A percentile compares a stretch with the other conserved stretches of the same genome.
phyloP scores from a whole-genome alignment of 2,113 vertebrate genomes.

The Elachura formosa region DNA sequence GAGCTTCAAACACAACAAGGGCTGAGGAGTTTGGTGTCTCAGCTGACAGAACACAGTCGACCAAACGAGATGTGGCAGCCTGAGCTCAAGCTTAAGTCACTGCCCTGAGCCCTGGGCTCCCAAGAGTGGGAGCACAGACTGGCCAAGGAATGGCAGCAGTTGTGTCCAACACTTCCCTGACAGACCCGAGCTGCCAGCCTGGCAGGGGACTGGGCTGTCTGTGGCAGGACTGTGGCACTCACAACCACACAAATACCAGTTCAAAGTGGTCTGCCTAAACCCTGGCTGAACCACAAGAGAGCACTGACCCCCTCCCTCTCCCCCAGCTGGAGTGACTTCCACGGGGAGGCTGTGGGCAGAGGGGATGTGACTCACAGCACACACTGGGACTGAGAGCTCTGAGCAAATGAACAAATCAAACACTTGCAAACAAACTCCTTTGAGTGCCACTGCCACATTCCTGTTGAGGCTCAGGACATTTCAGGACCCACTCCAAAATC shows the following conservation, averaged over 20 bases:
- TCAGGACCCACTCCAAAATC: slow-evolving; percentile 14
- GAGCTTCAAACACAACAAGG: background rate
- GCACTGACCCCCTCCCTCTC: background rate
- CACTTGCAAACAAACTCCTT: background rate
- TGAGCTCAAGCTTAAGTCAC: background rate
- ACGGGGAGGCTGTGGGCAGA: background rate
- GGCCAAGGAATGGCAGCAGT: background rate
- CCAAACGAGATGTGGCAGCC: background rate
- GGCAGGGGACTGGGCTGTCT: background rate
- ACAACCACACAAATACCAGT: background rate
- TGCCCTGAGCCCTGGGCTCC: background rate
- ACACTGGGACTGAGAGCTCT: background rate
- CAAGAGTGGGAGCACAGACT: background rate
- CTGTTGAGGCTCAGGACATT: background rate
- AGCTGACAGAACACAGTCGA: background rate
- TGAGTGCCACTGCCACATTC: slow-evolving; percentile 4
- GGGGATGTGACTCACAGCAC: background rate
- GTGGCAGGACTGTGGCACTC: background rate
- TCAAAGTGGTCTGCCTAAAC: background rate
- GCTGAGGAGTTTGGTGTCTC: background rate
- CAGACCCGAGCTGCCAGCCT: background rate
- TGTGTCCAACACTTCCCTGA: background rate
- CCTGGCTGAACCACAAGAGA: background rate
- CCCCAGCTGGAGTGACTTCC: rapidly evolving
- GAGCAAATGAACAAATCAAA: background rate